Base-by-base conservation (phyloP, 2,113 vertebrate species). In the Semicossyphus pulcher region DNA sequence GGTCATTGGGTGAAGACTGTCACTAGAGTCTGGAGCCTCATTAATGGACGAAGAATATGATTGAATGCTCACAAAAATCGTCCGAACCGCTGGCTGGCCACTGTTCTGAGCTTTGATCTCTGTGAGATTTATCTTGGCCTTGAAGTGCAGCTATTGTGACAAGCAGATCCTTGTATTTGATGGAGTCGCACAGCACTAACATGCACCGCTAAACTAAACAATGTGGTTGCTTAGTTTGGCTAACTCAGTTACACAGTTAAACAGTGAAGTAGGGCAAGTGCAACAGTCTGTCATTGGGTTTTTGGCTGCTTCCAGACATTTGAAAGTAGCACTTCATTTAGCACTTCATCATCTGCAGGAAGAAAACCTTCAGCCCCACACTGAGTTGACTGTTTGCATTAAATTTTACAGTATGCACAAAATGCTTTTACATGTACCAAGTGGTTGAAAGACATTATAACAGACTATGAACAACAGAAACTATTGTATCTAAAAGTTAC, bases 11-110 rank as follows among this genome's bases (percentile, higher is more conserved):
- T 86, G 73, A 86, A 63, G 47, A 79, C 63, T 86, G 75, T 84
- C 78, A 81, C 72, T 64, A 25, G 41, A 68, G 60, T 69, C 66
- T 80, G 57, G 61, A n/a, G 58, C 49, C 81, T 81, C 70, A 79
- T 88, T 90, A 91, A 68, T 86, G 59, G 61, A 71, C 60, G 51
- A 4, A 75, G 79, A 76, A 78, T 79, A 84, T 79, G 73, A 89
- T 85, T 87, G 81, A 89, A 86, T 62, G 86, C 73, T 89, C 90
- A 89, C 85, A 90, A 88, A 86, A 82, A 20, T 64, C 54, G 26
- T 57, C n/a, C 56, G 36, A 72, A 67, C 73, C 75, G 80, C 71
- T 83, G n/a, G 31, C 66, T 75, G 65, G 77, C 52, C 76, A 73
- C 61, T 54, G 67, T 54, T 78, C 64, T 34, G 39, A 61, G 78